A percentile compares a stretch with the other conserved stretches of the same genome.
phyloP scores from a whole-genome alignment of 1,140 invertebrate species.

The Leptinotarsa defecta region DNA sequence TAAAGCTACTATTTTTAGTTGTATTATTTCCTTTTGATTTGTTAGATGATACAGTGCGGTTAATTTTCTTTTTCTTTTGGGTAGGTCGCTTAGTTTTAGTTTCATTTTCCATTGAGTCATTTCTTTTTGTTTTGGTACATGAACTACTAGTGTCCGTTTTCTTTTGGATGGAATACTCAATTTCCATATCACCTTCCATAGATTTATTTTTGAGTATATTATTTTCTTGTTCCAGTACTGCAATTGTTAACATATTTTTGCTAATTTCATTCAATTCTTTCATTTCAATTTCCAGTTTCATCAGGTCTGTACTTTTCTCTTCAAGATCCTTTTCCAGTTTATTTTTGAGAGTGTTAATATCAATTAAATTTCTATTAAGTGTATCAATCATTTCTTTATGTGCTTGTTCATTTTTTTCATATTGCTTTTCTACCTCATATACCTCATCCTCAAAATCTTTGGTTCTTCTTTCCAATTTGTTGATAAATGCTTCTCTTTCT shows the following conservation, averaged over 20 bases:
- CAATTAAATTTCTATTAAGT: neutral
- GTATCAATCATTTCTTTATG: constrained; percentile 6
- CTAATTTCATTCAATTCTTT: constrained; percentile 5
- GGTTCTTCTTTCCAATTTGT: neutral
- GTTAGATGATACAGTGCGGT: neutral
- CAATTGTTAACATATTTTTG: constrained; percentile 10
- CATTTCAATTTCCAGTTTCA: neutral
- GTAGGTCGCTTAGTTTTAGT: neutral
- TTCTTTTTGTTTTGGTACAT: no score
- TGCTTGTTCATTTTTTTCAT: neutral
- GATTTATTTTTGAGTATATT: neutral
- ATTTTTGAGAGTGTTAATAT: neutral
- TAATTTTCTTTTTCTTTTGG: neutral
- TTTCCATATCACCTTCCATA: neutral
- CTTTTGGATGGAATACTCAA: no score
- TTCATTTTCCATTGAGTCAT: neutral
- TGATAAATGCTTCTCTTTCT: neutral
- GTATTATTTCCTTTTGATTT: neutral
- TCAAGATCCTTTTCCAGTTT: constrained; percentile 14
- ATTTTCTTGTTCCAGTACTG: constrained; percentile 6
- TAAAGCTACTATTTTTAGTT: neutral
- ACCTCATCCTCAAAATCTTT: constrained; percentile 13
- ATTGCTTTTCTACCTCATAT: constrained; percentile 9
- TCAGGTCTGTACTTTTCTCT: neutral
- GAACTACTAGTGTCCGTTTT: no score